These are phyloP conservation scores for Pseudococcus viburni DNA, from an alignment of 2,888 invertebrate genomes.

Conservation along the genomic window DNA sequence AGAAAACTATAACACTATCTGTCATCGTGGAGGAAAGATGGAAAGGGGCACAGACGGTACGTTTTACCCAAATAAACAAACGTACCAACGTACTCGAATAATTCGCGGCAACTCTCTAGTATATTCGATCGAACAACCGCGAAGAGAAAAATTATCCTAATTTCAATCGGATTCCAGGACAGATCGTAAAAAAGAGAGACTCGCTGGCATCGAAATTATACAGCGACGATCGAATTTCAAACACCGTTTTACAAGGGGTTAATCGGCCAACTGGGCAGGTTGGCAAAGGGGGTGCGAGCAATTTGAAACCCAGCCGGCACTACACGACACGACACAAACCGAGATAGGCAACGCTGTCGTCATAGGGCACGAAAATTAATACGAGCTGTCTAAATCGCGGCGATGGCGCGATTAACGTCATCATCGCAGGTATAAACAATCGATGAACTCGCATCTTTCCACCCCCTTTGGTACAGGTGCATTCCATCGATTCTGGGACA, in stretches of 20 bases:
- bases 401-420: neutral
- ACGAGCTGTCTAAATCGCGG: neutral
- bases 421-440: neutral
- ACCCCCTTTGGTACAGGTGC: neutral
- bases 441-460: conserved; percentile 6
- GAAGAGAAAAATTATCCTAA: neutral
- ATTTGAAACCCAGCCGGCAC: neutral
- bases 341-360: neutral
- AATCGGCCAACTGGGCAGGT: neutral
- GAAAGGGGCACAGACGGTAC: neutral
- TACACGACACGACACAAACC: neutral
- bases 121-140: neutral
- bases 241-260: neutral
- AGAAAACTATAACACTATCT: conserved; percentile 16
- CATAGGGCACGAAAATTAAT: neutral
- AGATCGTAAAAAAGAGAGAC: neutral
- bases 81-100: neutral
- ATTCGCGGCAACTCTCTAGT: neutral
- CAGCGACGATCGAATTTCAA: neutral
- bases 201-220: neutral
- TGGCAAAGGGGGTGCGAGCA: neutral
- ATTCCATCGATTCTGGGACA: neutral
- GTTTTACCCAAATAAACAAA: neutral
- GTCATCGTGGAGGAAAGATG: neutral
- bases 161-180: neutral